phyloP scores from a whole-genome alignment of 2,797 vertebrate species.

The Cottoperca gobio region DNA sequence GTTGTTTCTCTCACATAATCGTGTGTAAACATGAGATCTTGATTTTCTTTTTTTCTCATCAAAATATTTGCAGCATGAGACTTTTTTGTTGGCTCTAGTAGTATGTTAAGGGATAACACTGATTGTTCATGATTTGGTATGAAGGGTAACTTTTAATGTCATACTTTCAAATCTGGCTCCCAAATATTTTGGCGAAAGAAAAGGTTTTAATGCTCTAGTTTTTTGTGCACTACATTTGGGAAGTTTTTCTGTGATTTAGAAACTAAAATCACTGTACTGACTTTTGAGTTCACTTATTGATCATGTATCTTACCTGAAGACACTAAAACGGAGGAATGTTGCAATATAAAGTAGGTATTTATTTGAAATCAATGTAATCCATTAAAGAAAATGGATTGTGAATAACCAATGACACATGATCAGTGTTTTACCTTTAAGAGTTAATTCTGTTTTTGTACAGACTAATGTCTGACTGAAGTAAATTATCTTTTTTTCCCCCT shows the following conservation, averaged over 20 bases:
- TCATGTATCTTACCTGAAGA: conserved; percentile 55
- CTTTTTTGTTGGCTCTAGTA: conserved; percentile 50
- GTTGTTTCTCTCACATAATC: conserved; percentile 52
- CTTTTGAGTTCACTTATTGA: conserved; percentile 55
- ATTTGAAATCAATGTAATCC: conserved; percentile 41
- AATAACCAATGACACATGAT: conserved; percentile 45
- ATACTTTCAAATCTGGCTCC: conserved; percentile 41
- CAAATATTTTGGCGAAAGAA: conserved; percentile 40
- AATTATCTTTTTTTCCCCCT: background rate
- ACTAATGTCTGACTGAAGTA: conserved; percentile 72
- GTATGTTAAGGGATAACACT: conserved; percentile 43
- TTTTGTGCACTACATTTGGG: conserved; percentile 32
- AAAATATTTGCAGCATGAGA: conserved; percentile 65
- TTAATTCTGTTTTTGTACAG: conserved; percentile 68
- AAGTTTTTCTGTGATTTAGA: conserved; percentile 45
- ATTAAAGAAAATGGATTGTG: conserved; percentile 44
- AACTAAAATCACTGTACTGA: conserved; percentile 62
- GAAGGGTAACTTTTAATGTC: conserved; percentile 33
- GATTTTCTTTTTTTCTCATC: conserved; percentile 22
- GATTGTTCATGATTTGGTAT: conserved; percentile 54
- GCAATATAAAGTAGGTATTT: conserved; percentile 77
- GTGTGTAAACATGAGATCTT: conserved; percentile 56
- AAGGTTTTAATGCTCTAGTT: conserved; percentile 13
- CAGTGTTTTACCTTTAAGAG: conserved; percentile 42
- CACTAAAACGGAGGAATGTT: conserved; percentile 68